Evolutionary conservation across 2,113 vertebrate genomes (phyloP).

Genomic region (Chaetodon trifascialis): DNA sequence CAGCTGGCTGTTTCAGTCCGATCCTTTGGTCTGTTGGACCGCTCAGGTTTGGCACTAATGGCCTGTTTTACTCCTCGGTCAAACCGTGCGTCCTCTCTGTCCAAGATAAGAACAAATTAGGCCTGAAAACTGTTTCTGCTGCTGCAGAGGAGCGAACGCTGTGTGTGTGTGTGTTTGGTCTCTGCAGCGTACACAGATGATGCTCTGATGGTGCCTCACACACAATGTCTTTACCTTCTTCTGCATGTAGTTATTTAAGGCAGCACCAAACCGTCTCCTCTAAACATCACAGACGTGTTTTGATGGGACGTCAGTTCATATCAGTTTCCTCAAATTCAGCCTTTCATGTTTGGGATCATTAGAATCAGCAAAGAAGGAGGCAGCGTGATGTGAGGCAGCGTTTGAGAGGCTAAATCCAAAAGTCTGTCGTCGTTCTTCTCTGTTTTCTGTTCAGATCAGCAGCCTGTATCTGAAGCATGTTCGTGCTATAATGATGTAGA

Average conservation of each 20-base stretch:
- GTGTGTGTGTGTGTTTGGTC: not conserved
- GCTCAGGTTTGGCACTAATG: not conserved
- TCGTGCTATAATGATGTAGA: conserved; percentile 11
- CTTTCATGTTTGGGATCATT: not conserved
- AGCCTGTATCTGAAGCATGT: not conserved
- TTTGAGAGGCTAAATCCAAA: not conserved
- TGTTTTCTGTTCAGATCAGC: not conserved
- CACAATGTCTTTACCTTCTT: not conserved
- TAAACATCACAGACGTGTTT: not conserved
- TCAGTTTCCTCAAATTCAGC: not conserved
- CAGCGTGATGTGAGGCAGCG: no score
- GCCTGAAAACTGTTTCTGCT: not conserved
- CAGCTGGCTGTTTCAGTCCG: no score
- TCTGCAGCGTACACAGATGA: not conserved
- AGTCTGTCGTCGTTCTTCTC: not conserved
- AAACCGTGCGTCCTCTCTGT: not conserved
- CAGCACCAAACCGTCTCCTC: not conserved
- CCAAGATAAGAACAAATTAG: not conserved
- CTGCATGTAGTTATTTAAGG: not conserved
- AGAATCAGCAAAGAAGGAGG: not conserved
- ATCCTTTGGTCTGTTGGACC: no score
- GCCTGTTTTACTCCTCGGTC: not conserved
- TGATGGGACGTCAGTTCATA: not conserved
- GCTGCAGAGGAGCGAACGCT: not conserved
- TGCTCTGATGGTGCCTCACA: not conserved